Base-by-base conservation (phyloP, 2,888 invertebrate species). In the Mythimna lalbum region DNA sequence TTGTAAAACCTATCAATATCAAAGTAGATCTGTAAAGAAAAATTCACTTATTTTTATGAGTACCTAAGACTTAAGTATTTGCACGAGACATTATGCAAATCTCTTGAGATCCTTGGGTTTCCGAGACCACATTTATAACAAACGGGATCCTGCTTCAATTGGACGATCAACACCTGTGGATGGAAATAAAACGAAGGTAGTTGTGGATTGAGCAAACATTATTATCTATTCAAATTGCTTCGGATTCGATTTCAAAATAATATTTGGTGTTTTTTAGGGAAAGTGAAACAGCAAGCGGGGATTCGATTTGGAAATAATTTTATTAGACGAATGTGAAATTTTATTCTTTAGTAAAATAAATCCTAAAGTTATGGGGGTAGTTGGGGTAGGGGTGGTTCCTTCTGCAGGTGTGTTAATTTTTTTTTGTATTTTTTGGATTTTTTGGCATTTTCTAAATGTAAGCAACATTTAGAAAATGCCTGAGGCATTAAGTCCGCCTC, bases 121-220 rank as follows among this genome's bases (percentile, higher is more conserved):
- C 52, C n/a, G 19, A 70, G 27, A 36, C 33, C 36, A 43, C 33
- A 63, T n/a, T 57, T 52, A 31, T 70, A 65, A 66, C 50, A 60
- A 70, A 71, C 50, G 19, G 47, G 39, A 57, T 27, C 23, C 19
- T 49, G 52, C 53, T 68, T 73, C 55, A 31, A 64, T 74, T 55
- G 50, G 36, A 74, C 57, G 31, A 47, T 56, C 50, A 47, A 70
- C 79, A 78, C 79, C 59, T 78, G 74, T 62, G 57, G 61, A 62
- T 12, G n/a, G 62, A 21, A 62, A 63, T 65, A 47, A 64, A n/a
- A 68, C 4, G 27, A 56, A 59, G 31, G 33, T 65, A 61, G 56
- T 65, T 53, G 21, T 43, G 17, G 14, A 50, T 60, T 10, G 60
- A 53, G 60, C n/a, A 21, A 62, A 68, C 23, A 31, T 52, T 66